Base-by-base conservation (phyloP, 30 jellyfish, hydroid and myxozoan species). In the Aurelia coerulea region DNA sequence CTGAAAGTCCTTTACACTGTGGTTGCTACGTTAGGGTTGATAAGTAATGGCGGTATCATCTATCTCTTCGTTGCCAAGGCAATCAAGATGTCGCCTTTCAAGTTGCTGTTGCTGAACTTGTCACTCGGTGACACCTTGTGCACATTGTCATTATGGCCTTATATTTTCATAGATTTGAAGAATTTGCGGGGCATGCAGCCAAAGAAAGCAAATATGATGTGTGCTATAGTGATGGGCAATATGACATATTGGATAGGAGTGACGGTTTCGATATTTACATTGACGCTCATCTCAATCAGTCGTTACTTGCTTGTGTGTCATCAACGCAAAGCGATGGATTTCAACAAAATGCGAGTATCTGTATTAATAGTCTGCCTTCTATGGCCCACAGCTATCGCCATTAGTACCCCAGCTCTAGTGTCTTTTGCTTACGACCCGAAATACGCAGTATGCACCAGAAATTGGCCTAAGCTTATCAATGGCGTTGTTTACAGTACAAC, bases 401-500 rank as follows among this genome's bases (percentile, higher is more conserved):
- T 73, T 32, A 13, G 70, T 29, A 33, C 18, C 65, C 68, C 84
- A 14, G 62, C 29, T 17, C 23, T 73, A 15, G 23, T 73, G 23
- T 19, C 84, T 4, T 73, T 73, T 32, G 29, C 35, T 17, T 73
- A 13, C 62, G 84, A 73, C 68, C 54, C 41, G 16, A 10, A 19
- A 54, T 19, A 49, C 37, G 68, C 46, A 13, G 68, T 73, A 3
- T 73, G 84, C 62, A 32, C 41, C 68, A 39, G 84, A 35, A 54
- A 73, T 11, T 73, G 84, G 84, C 76, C 84, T 11, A 11, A 39
- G 33, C 6, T 10, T 34, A 19, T 73, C 84, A 73, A 73, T 15
- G 68, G 66, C 23, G 16, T 6, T 32, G 68, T 18, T 35, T 73
- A 73, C 17, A 17, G 46, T 15, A 19, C 29, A 49, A 17, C 68